Conservation (phyloP, 2,797 vertebrate species). For the Meda fulgida region DNA sequence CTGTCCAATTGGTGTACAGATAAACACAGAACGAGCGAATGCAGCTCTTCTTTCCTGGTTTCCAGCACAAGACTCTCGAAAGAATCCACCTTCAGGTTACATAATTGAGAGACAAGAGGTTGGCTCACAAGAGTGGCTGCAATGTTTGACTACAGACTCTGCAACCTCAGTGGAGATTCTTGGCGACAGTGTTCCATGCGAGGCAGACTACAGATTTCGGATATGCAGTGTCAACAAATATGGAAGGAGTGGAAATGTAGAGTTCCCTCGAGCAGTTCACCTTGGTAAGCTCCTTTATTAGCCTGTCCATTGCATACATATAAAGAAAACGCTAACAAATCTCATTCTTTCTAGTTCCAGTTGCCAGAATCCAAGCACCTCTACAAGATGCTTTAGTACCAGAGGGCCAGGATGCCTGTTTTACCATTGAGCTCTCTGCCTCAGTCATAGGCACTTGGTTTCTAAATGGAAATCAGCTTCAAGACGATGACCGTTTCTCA, state of each 20-base stretch:
- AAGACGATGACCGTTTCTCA: constrained; percentile 76
- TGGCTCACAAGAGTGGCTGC: constrained; percentile 88
- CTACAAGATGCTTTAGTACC: constrained; percentile 85
- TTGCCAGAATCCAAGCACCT: constrained; percentile 85
- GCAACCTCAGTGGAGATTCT: constrained; percentile 90
- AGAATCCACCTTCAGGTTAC: constrained; percentile 85
- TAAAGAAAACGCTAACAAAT: constrained; percentile 7
- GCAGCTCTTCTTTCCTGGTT: constrained; percentile 90
- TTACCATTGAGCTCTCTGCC: constrained; percentile 90
- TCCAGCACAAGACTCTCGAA: constrained; percentile 81
- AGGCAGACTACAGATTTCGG: constrained; percentile 92
- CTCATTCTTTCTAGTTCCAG: constrained; percentile 81
- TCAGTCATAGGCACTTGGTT: constrained; percentile 88
- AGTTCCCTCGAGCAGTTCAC: constrained; percentile 89
- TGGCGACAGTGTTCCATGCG: constrained; percentile 88
- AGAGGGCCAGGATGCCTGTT: constrained; percentile 84
- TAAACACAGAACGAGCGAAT: constrained; percentile 88
- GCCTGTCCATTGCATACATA: background rate
- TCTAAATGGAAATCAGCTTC: constrained; percentile 83
- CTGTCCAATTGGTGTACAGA: constrained; percentile 84
- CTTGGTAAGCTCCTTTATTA: constrained; percentile 80
- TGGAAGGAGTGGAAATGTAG: constrained; percentile 88
- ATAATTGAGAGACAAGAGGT: constrained; percentile 91
- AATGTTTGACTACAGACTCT: constrained; percentile 90
- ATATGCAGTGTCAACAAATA: constrained; percentile 90